Base-by-base conservation (phyloP, 2,888 invertebrate genomes). In the Carpatolechia fugitivella region DNA sequence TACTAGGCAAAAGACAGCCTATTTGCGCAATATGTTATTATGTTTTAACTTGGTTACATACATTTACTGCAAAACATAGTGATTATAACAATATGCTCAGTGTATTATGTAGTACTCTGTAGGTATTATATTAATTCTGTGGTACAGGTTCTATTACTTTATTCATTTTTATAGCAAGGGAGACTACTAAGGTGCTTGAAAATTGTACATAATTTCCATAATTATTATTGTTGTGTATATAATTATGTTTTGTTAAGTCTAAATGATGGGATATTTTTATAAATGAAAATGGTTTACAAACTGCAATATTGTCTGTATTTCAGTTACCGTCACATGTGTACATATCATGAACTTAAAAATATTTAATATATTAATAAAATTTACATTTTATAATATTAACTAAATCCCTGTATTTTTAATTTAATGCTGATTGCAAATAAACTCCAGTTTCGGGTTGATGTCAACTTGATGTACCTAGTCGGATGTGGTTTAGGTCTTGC, bases 331-430 rank as follows among this genome's bases (percentile, higher is more conserved):
- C 80, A 81, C 77, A 77, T 77, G 77, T 82, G 78, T 24, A 6
- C 84, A 83, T 82, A 82, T 80, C 80, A 80, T 82, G 75, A 85
- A 86, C 83, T 85, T 86, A 85, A 85, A 83, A 79, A 82, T 81
- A 85, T 82, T 80, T 74, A 76, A 52, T 38, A 48, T 54, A 80
- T 81, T 69, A 80, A 80, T 83, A 87, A 77, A 50, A 84, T 85
- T 84, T 82, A 80, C 77, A 41, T n/a, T 4, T 24, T 24, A 24
- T 24, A 81, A 83, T 87, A 86, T 77, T 78, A 89, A 89, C 88
- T 89, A 89, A 89, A 89, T 89, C 89, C 89, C 89, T 89, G 89
- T 89, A 89, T 83, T 86, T 24, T 24, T 6, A 24, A 4, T 24
- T 82, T 74, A 82, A 81, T 82, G 82, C 80, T 80, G 82, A 80